Conservation (phyloP, 2,113 vertebrate species). For the Toxotes chatareus region DNA sequence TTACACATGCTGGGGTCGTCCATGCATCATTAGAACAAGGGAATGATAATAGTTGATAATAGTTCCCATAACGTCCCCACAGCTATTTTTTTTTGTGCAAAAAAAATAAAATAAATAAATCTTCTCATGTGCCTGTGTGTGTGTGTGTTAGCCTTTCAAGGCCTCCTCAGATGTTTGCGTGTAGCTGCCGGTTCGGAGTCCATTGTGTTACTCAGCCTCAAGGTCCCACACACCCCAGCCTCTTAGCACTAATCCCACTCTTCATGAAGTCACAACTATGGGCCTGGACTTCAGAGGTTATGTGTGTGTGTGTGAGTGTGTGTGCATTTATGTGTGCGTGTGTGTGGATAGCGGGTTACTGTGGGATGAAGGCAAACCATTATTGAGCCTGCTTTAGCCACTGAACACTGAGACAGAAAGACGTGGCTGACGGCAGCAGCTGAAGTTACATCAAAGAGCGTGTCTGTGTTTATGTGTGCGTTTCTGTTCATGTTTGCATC, state of each 20-base stretch:
- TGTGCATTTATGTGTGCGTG: not conserved
- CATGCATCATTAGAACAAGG: conserved; percentile 71
- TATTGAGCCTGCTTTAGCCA: conserved; percentile 61
- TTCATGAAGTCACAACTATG: conserved; percentile 68
- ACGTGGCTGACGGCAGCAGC: conserved; percentile 51
- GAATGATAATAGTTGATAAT: conserved; percentile 73
- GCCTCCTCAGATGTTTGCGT: conserved; percentile 39
- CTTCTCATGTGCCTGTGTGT: conserved; percentile 1
- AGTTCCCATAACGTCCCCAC: conserved; percentile 53
- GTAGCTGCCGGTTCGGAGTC: conserved; percentile 30
- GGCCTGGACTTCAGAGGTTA: conserved; percentile 42
- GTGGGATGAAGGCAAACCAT: conserved; percentile 71
- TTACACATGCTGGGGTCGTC: conserved; percentile 51
- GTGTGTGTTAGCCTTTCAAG: conserved; percentile 14
- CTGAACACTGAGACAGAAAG: conserved; percentile 56
- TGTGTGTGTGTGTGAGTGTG: conserved; percentile 10
- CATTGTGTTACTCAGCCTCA: conserved; percentile 48
- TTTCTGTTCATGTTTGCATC: conserved; percentile 21
- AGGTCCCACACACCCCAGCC: conserved; percentile 40
- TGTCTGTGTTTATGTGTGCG: conserved; percentile 17
- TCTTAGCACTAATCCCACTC: conserved; percentile 62
- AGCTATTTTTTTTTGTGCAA: conserved; percentile 5
- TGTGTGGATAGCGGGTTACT: conserved; percentile 36
- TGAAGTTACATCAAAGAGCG: conserved; percentile 58
- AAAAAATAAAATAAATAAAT: not conserved